Base-by-base conservation (phyloP, 1,140 invertebrate species). In the Diprion similis region DNA sequence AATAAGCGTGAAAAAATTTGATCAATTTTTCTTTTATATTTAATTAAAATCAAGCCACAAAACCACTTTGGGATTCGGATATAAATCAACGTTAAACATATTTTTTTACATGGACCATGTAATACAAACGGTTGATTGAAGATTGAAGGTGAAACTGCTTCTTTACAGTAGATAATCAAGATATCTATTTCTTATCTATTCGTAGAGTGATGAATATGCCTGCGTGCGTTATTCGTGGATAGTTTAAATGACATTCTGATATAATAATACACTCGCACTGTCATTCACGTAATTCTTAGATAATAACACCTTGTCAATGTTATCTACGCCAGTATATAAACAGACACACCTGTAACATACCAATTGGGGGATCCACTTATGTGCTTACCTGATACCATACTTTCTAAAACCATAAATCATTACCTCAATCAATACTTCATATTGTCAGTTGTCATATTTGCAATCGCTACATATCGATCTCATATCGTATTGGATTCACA, bases 181-280 rank as follows among this genome's bases (percentile, higher is more conserved):
- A 37, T 37, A 37, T 37, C 24, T 37, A 37, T 37, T 37, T 37
- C 24, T 37, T 37, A 37, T 6, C 24, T 37, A 37, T 6, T 37
- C 6, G 6, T 37, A 37, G 24, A 37, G 24, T 37, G 24, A 37
- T 37, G 24, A 37, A 37, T 37, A 37, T 37, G 24, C 24, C 24
- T 37, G 24, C 24, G 2, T 37, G 24, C 72, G 75, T 80, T 80
- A 80, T 75, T 81, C 79, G 76, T 75, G 69, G 69, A 81, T 80
- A 74, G 72, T 48, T 80, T 78, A 80, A 78, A 78, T 70, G 76
- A 76, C 66, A 79, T 80, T 80, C 73, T 75, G 73, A 79, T 78
- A 80, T 80, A 77, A 81, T 70, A 80, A 75, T 73, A 79, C 79
- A 80, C 75, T 71, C 79, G 80, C 71, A 77, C 77, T 74, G 73